Conservation (phyloP, 2,113 vertebrate genomes). For the Zapornia atra region DNA sequence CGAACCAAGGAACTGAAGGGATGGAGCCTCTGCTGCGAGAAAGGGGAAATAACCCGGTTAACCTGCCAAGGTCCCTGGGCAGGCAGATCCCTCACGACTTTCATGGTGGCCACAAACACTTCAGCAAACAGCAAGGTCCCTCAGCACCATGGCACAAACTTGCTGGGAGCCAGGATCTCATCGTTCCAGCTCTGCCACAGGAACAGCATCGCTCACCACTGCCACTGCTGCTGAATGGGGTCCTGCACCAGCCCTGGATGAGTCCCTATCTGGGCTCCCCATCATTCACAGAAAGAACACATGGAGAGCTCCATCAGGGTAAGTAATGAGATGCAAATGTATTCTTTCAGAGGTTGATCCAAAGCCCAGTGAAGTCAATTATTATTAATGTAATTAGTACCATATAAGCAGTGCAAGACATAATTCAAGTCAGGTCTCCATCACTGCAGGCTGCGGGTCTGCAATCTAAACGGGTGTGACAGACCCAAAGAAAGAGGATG, state of each 20-base stretch:
- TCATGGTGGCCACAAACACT: fast-evolving
- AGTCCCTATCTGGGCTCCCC: not conserved
- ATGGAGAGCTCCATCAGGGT: not conserved
- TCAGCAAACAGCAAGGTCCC: not conserved
- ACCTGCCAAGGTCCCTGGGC: not conserved
- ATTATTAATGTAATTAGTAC: conserved; percentile 64
- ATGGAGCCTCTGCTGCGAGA: not conserved
- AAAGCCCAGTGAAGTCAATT: conserved; percentile 59
- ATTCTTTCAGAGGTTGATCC: conserved; percentile 47
- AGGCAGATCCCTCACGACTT: not conserved
- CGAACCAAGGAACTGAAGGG: not conserved
- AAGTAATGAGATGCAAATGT: conserved; percentile 54
- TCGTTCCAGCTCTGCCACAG: fast-evolving
- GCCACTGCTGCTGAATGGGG: not conserved
- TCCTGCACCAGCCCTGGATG: fast-evolving
- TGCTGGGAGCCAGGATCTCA: fast-evolving
- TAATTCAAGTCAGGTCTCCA: conserved; percentile 33
- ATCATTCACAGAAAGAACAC: not conserved
- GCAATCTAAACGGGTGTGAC: not conserved
- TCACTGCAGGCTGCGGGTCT: not conserved
- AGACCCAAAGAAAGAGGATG: not conserved
- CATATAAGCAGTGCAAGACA: conserved; percentile 22
- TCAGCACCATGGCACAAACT: not conserved
- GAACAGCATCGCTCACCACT: fast-evolving
- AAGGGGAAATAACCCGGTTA: not conserved